Conservation (phyloP, 2,113 vertebrate genomes). For the Poeciliopsis retropinna region DNA sequence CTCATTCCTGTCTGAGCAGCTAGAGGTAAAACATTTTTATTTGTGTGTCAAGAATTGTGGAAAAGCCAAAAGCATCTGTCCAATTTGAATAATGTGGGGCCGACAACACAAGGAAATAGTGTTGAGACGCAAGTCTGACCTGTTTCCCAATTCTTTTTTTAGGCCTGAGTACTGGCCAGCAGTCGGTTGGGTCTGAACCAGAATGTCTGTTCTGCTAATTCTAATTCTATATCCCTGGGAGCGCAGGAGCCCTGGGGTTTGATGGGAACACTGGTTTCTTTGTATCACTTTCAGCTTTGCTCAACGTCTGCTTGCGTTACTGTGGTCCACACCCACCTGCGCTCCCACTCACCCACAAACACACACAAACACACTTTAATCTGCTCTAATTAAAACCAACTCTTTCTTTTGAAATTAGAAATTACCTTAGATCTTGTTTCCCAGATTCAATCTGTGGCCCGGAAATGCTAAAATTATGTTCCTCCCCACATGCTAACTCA, state of each 20-base stretch:
- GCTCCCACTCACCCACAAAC: slow-evolving; percentile 11
- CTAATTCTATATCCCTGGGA: slow-evolving; percentile 82
- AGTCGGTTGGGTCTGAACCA: slow-evolving; percentile 49
- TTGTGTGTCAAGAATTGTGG: background rate
- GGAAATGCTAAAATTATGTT: slow-evolving; percentile 39
- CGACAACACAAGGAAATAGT: slow-evolving; percentile 47
- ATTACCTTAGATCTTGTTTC: slow-evolving; percentile 51
- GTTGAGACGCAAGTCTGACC: slow-evolving; percentile 35
- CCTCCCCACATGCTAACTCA: background rate
- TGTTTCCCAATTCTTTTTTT: slow-evolving; percentile 35
- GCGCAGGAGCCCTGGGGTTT: slow-evolving; percentile 71
- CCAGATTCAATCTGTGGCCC: slow-evolving; percentile 31
- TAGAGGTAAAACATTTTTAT: background rate
- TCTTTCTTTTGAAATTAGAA: slow-evolving; percentile 47
- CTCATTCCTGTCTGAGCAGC: slow-evolving; percentile 1
- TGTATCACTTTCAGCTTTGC: slow-evolving; percentile 65
- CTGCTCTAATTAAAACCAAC: slow-evolving; percentile 66
- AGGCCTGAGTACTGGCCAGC: slow-evolving; percentile 34
- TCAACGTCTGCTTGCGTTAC: slow-evolving; percentile 62
- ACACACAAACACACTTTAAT: slow-evolving; percentile 52
- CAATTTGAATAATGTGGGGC: slow-evolving; percentile 2
- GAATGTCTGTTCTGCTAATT: slow-evolving; percentile 71
- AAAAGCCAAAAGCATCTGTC: background rate
- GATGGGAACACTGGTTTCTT: slow-evolving; percentile 73
- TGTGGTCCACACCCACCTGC: slow-evolving; percentile 36